A percentile compares a stretch with the other conserved stretches of the same genome.
phyloP scores from a whole-genome alignment of 2,113 vertebrate genomes.

The Platysteira castanea region DNA sequence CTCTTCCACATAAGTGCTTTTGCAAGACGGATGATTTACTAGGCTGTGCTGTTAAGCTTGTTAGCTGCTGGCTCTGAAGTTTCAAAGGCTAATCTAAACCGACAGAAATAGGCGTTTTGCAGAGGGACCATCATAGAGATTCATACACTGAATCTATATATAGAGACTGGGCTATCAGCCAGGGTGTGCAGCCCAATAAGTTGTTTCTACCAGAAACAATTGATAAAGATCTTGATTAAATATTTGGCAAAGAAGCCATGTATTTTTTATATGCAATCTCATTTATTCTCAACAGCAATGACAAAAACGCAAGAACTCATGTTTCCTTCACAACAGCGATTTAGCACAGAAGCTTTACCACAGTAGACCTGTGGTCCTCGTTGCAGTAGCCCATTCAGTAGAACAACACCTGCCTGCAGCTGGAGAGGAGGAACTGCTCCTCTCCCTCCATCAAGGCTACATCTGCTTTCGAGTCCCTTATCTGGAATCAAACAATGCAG shows the following conservation, averaged over 20 bases:
- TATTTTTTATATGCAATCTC: neutral
- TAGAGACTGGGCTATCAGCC: neutral
- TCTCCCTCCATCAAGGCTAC: neutral
- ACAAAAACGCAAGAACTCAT: neutral
- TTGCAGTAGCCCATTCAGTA: neutral
- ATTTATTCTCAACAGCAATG: neutral
- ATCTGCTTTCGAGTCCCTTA: neutral
- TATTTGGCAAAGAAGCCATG: neutral
- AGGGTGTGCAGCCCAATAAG: neutral
- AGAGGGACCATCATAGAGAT: neutral
- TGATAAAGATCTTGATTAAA: neutral
- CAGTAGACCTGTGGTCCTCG: neutral
- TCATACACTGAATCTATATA: neutral
- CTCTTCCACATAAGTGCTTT: neutral
- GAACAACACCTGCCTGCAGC: neutral
- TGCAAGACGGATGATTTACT: slow-evolving; percentile 36
- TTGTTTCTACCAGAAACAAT: neutral
- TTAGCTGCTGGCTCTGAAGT: slow-evolving; percentile 13
- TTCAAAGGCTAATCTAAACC: slow-evolving; percentile 21
- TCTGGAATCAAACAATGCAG: neutral
- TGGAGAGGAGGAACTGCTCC: neutral
- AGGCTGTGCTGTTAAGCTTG: slow-evolving; percentile 1
- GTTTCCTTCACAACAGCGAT: rapidly evolving
- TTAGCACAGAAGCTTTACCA: neutral
- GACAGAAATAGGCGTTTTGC: slow-evolving; percentile 1